Base-by-base conservation (phyloP, 2,113 vertebrate genomes). In the Caretta caretta region DNA sequence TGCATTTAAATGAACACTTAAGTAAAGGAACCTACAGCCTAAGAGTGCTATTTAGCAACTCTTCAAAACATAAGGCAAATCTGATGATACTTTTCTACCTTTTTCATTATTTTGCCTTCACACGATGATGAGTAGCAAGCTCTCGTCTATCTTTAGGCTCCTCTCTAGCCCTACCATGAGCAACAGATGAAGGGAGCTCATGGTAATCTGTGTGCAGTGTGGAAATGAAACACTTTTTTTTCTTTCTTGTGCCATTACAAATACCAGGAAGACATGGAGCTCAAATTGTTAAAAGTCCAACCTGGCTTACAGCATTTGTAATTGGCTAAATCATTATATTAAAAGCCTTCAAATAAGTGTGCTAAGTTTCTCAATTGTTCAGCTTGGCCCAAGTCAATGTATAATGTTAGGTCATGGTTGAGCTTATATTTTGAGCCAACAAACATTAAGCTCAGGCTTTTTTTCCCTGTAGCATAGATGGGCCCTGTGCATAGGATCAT, bases 1-100 rank as follows among this genome's bases (percentile, higher is more conserved):
- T 80, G 48, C n/a, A 88, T 79, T 90, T 57, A 48, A 87, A 5
- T 62, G 29, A 96, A 65, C 1, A 92, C 12, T 92, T 49, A 19
- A 57, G 56, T 29, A 57, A 62, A 62, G 27, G 75, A 59, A 49
- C 25, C 1, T 3, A 3, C 56, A 88, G 19, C 86, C 86, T 83
- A 89, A 91, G 62, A 72, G 59, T 94, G 53, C 1, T 5, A 57
- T 48, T 50, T 87, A 4, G 22, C 54, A 42, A 62, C 57, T 53
- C 38, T 57, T 50, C 80, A 75, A 88, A 89, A 79, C 56, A 88
- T 56, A 89, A 46, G 24, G 90, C 0, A 1, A 10, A 16, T 25
- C 69, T 76, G 72, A 24, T 4, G 5, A 35, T 76, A 25, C 3
- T 25, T 76, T 83, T 42, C 19, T 76, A 29, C 42, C 84, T 35